Percentiles rank a stretch among this genome's conserved stretches.
phyloP scores from a whole-genome alignment of 30 jellyfish, hydroid and myxozoan genomes.

The Hydractinia symbiolongicarpus region DNA sequence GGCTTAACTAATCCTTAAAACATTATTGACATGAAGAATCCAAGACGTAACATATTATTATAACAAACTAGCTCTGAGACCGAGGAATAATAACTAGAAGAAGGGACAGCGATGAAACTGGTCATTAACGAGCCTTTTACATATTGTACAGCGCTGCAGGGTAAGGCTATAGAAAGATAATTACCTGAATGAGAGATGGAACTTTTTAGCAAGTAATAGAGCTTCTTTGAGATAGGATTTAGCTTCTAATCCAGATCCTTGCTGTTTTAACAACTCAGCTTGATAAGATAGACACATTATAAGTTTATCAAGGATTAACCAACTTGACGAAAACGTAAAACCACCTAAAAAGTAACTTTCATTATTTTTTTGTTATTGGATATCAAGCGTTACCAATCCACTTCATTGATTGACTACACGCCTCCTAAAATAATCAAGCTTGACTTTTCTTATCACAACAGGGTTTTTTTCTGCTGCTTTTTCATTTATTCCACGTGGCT shows the following conservation, averaged over 20 bases:
- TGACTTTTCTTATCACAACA: no score
- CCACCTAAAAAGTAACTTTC: neutral
- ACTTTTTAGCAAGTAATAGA: constrained; percentile 23
- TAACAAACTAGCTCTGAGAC: no score
- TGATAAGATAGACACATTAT: neutral
- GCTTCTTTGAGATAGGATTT: constrained; percentile 25
- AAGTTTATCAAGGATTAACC: constrained; percentile 18
- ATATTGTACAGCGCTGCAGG: neutral
- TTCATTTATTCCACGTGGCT: no score
- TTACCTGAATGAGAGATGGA: constrained; percentile 17
- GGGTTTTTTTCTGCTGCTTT: no score
- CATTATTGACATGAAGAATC: no score
- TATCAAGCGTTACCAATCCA: no score
- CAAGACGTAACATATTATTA: no score
- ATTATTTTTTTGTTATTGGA: neutral
- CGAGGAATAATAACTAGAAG: neutral
- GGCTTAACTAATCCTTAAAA: no score
- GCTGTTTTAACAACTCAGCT: constrained; percentile 22
- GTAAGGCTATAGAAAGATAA: neutral
- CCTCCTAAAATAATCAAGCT: no score
- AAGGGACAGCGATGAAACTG: neutral
- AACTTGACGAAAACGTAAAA: neutral
- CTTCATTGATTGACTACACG: no score
- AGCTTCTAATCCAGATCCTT: constrained; percentile 17
- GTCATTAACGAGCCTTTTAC: neutral